Percentiles rank a stretch among this genome's conserved stretches.
These are phyloP conservation scores for Drosophila algonquin DNA, from an alignment of 2,888 invertebrate species.

Conservation along the genomic window DNA sequence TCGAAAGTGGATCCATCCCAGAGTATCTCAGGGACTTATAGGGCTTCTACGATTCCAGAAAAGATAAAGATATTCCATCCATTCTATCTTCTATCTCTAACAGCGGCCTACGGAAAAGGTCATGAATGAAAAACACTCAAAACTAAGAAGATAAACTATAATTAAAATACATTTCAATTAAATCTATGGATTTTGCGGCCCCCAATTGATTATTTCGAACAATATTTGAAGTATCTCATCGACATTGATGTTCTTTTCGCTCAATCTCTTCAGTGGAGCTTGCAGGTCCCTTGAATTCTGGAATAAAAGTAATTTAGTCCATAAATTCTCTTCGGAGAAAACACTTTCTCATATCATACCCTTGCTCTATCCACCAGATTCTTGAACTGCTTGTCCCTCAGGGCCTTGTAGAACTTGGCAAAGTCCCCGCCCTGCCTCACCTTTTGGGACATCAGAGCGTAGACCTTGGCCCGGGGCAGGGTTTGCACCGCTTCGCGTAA, in stretches of 20 bases:
- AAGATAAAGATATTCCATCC: too few relatives aligned
- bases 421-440: constrained; percentile 70
- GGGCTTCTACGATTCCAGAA: too few relatives aligned
- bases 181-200: constrained; percentile 51
- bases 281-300: constrained; percentile 65
- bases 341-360: constrained; percentile 56
- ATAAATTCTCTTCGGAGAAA: too few relatives aligned
- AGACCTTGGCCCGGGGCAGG: constrained; percentile 70
- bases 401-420: constrained; percentile 67
- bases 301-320: neutral
- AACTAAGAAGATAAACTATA: neutral
- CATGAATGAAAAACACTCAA: neutral
- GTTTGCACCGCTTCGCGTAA: constrained; percentile 64
- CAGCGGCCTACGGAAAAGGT: too few relatives aligned
- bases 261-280: constrained; percentile 53
- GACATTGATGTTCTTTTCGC: constrained; percentile 65
- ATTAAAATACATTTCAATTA: neutral
- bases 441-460: constrained; percentile 68
- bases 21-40: too few relatives aligned
- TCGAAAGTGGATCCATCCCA: too few relatives aligned
- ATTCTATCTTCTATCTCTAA: too few relatives aligned
- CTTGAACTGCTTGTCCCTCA: constrained; percentile 64
- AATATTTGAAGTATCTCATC: constrained; percentile 71
- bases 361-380: constrained; percentile 63
- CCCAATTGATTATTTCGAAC: constrained; percentile 75